Base-by-base conservation (phyloP, 2,888 invertebrate species). In the Drosophila pegasa region DNA sequence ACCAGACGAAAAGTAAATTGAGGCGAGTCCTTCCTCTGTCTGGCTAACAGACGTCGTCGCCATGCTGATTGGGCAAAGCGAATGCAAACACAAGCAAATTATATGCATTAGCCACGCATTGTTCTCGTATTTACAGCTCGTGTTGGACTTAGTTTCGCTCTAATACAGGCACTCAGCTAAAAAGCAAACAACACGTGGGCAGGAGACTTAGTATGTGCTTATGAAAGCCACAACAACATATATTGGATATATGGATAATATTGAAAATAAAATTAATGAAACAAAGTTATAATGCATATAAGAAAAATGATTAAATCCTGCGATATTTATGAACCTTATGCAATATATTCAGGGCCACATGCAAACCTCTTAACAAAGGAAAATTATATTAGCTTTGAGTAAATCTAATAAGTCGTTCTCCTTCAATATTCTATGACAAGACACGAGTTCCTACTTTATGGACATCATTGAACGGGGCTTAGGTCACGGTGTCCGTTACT, bases 131-230 rank as follows among this genome's bases (percentile, higher is more conserved):
- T 71, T 14, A 22, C 40, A 38, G 14, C 35, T 40, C 45, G 57
- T 58, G 52, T 62, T 8, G 29, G 12, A 29, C 67, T 66, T 63
- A 41, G 37, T 54, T 45, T 48, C 10, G 18, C 22, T 12, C 52
- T 66, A 61, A 68, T 68, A 56, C 61, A 56, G 57, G 48, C 71
- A 75, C 80, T 85, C 51, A 62, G 59, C 57, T 54, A 40, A 38
- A 41, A 47, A 18, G 22, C 68, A 58, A 72, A 16, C 45, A 27
- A 27, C 43, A 45, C 27, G 43, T 27, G 25, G 45, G n/a, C 12
- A 37, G 37, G 40, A 25, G 16, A 40, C 20, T 47, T 45, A 60
- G 35, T 9, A 1, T 8, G 5, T 12, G 29, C 50, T 40, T 9
- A 9, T 2, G 25, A 4, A 43, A 25, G 25, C 4, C n/a, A 5